A percentile compares a stretch with the other conserved stretches of the same genome.
Conservation (phyloP, 1,140 invertebrate genomes). For the Drosophila burlai region DNA sequence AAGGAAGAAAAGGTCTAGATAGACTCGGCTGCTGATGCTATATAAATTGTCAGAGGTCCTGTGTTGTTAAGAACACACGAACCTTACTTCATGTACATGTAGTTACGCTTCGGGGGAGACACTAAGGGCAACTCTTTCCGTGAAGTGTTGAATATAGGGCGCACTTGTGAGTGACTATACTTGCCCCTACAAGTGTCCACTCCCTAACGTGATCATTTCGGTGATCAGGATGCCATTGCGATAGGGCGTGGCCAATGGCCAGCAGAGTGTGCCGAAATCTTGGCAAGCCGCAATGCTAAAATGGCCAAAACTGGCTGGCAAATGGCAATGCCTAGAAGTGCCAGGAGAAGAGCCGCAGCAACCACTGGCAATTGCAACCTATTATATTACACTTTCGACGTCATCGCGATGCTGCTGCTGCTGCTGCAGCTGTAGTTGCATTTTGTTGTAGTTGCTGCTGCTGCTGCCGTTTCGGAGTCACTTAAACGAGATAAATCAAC, state of each 20-base stretch:
- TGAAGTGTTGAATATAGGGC: neutral
- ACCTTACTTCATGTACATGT: no score
- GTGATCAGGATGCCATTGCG: slow-evolving; percentile 39
- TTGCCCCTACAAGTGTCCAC: slow-evolving; percentile 37
- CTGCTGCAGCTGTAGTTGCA: slow-evolving; percentile 18
- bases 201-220: slow-evolving; percentile 54
- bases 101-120: neutral
- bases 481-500: slow-evolving; percentile 83
- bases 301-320: slow-evolving; percentile 21
- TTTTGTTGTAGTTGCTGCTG: slow-evolving; percentile 20
- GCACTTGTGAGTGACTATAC: slow-evolving; percentile 20
- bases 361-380: slow-evolving; percentile 55
- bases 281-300: slow-evolving; percentile 29
- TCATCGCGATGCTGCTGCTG: slow-evolving; percentile 35
- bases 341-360: slow-evolving; percentile 36
- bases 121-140: no score
- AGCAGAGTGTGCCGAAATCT: slow-evolving; percentile 17
- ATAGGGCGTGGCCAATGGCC: slow-evolving; percentile 39
- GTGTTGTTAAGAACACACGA: no score
- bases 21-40: neutral
- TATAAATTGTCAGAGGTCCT: neutral
- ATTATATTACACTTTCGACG: slow-evolving; percentile 76
- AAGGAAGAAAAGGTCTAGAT: neutral
- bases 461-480: slow-evolving; percentile 68
- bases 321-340: slow-evolving; percentile 48